These are phyloP conservation scores for Catocala fraxini DNA, from an alignment of 2,888 invertebrate species.

Conservation along the genomic window DNA sequence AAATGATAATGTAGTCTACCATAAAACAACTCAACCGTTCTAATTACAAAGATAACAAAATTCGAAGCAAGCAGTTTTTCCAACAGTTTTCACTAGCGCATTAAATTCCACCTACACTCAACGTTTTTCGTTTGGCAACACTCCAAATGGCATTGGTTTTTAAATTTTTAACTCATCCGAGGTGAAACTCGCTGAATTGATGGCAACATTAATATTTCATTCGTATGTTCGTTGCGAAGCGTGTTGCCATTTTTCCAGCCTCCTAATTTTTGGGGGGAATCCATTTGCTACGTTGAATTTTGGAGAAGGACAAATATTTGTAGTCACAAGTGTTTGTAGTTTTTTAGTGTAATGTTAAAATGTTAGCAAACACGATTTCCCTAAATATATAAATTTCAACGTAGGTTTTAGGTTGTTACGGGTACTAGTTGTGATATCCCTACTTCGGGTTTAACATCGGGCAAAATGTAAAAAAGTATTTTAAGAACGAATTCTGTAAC, in stretches of 20 bases:
- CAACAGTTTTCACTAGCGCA: conserved; percentile 37
- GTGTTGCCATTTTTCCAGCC: conserved; percentile 38
- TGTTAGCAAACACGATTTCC: background rate
- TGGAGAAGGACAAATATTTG: conserved; percentile 33
- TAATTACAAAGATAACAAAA: conserved; percentile 41
- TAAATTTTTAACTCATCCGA: conserved; percentile 71
- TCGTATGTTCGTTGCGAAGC: conserved; percentile 38
- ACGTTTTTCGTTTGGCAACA: conserved; percentile 58
- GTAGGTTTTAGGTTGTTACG: too few relatives aligned
- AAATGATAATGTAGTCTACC: too few relatives aligned
- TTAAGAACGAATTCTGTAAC: too few relatives aligned
- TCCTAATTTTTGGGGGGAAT: conserved; percentile 30
- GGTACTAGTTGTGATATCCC: too few relatives aligned
- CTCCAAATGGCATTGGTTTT: conserved; percentile 78
- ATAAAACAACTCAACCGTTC: conserved; percentile 1
- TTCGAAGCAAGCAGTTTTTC: conserved; percentile 28
- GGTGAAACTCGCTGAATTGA: conserved; percentile 63
- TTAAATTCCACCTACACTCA: conserved; percentile 47
- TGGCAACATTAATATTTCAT: conserved; percentile 72
- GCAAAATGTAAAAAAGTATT: too few relatives aligned
- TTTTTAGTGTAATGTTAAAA: background rate
- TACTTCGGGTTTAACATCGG: too few relatives aligned
- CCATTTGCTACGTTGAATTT: conserved; percentile 38
- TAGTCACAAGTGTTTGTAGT: too few relatives aligned
- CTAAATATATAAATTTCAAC: too few relatives aligned